Evolutionary conservation across 2,888 invertebrate species (phyloP).

Genomic region (Diadegma fenestrale): DNA sequence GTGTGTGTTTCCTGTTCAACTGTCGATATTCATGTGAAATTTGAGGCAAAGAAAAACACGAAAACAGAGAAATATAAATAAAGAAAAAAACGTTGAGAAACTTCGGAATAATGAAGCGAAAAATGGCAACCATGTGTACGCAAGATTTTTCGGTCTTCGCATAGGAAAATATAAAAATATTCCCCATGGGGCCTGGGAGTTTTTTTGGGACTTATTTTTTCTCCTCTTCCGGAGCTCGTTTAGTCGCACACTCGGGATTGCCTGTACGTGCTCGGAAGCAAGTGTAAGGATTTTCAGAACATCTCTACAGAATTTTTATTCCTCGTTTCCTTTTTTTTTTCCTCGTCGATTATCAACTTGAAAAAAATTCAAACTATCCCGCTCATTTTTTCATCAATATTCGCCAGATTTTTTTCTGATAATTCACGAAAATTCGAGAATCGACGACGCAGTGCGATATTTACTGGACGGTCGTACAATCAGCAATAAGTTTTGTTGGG

Average conservation of each 20-base stretch:
- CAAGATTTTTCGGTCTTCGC: not conserved
- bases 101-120: not conserved
- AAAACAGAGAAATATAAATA: not conserved
- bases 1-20: not conserved
- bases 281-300: slow-evolving; percentile 36
- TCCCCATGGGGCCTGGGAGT: slow-evolving; percentile 3
- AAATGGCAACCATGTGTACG: slow-evolving; percentile 6
- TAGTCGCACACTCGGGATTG: slow-evolving; percentile 7
- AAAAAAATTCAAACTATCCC: not conserved
- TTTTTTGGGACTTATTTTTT: slow-evolving; percentile 35
- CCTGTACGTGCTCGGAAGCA: slow-evolving; percentile 52
- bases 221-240: slow-evolving; percentile 51
- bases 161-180: not conserved
- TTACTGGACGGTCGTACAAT: slow-evolving; percentile 30
- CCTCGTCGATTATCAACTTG: not conserved
- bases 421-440: not conserved
- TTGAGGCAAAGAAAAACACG: not conserved
- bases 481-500: not conserved
- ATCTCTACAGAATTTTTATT: slow-evolving; percentile 27
- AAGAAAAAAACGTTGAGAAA: slow-evolving; percentile 12
- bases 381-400: not conserved
- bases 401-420: not conserved
- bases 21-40: not conserved
- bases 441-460: not conserved
- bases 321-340: not conserved